Evolutionary conservation across 2,113 vertebrate genomes (phyloP).

Genomic region (Toxotes chatareus): DNA sequence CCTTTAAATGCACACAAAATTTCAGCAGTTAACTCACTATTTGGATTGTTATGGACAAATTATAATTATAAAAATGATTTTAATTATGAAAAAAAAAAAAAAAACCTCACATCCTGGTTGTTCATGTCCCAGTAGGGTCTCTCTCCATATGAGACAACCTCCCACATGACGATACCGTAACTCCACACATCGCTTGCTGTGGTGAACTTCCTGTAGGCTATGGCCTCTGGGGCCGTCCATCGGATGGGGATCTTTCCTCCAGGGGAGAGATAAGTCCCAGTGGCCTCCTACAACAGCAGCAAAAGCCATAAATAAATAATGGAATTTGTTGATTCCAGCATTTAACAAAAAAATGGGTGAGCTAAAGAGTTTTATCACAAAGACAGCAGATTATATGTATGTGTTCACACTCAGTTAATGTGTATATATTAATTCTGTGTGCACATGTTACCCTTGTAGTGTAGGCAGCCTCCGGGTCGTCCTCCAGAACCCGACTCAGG

Average conservation of each 20-base stretch:
- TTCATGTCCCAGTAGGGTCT: constrained; percentile 99
- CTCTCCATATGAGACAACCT: constrained; percentile 98
- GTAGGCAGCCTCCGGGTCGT: constrained; percentile 95
- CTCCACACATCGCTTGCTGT: constrained; percentile 96
- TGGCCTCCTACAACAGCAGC: constrained; percentile 76
- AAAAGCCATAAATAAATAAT: neutral
- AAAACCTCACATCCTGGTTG: constrained; percentile 98
- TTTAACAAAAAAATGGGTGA: constrained; percentile 12
- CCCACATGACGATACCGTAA: constrained; percentile 98
- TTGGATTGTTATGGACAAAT: neutral
- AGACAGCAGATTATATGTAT: neutral
- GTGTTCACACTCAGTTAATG: neutral
- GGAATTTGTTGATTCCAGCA: neutral
- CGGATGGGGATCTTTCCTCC: constrained; percentile 98
- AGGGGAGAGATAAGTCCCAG: constrained; percentile 86
- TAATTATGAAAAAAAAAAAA: neutral
- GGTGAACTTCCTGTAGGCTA: constrained; percentile 96
- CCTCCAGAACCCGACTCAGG: constrained; percentile 97
- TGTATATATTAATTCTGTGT: constrained; percentile 77
- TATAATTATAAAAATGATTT: too few species aligned
- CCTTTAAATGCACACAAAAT: neutral
- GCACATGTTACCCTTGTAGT: constrained; percentile 90
- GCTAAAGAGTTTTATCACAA: constrained; percentile 12
- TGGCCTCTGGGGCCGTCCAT: constrained; percentile 97
- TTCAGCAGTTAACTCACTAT: neutral